Conservation (phyloP, 2,797 vertebrate genomes). For the Brachymystax lenok region DNA sequence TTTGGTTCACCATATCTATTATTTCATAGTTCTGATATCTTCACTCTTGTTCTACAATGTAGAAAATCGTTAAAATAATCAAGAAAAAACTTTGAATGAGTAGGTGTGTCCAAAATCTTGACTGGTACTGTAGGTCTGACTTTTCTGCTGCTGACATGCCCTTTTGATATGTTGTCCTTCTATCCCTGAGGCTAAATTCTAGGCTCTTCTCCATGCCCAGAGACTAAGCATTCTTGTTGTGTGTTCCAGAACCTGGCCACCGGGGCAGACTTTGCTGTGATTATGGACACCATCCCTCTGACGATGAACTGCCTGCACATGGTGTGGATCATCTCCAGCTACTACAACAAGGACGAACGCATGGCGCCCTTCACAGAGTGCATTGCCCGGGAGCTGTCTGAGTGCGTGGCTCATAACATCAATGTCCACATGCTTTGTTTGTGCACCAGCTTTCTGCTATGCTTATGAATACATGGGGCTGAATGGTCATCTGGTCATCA, state of each 20-base stretch:
- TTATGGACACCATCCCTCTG: slow-evolving; percentile 81
- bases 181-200: neutral
- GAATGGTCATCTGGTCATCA: slow-evolving; percentile 95
- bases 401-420: slow-evolving; percentile 76
- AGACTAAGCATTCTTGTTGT: neutral
- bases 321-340: slow-evolving; percentile 88
- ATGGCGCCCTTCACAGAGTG: slow-evolving; percentile 90
- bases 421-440: slow-evolving; percentile 77
- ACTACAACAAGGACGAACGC: slow-evolving; percentile 87
- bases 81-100: neutral
- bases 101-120: too few species aligned
- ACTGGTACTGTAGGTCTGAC: neutral
- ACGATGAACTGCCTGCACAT: slow-evolving; percentile 86
- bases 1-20: too few species aligned
- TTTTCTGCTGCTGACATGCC: neutral
- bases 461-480: slow-evolving; percentile 99
- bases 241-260: slow-evolving; percentile 81
- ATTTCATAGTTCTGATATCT: too few species aligned
- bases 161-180: slow-evolving; percentile 2
- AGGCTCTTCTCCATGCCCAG: neutral
- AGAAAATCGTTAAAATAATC: too few species aligned
- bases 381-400: slow-evolving; percentile 89
- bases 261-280: slow-evolving; percentile 73
- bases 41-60: too few species aligned
- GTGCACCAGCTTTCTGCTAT: slow-evolving; percentile 89